Evolutionary conservation across 2,888 invertebrate genomes (phyloP).

Genomic region (Dysmachus trigonus): DNA sequence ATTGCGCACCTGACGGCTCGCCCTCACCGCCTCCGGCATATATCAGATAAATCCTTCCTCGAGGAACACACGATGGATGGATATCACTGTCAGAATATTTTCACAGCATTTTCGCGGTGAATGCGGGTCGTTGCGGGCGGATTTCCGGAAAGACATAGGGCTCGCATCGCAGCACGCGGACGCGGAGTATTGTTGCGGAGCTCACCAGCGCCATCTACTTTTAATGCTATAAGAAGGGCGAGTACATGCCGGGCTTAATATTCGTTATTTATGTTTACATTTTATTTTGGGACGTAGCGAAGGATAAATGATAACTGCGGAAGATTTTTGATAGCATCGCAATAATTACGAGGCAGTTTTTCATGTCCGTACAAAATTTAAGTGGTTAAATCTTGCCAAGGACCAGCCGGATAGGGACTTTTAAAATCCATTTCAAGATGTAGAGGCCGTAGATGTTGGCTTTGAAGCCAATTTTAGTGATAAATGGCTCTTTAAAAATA

Average conservation of each 20-base stretch:
- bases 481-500: neutral
- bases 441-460: neutral
- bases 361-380: neutral
- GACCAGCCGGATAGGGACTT: neutral
- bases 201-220: neutral
- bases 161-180: neutral
- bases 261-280: neutral
- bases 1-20: neutral
- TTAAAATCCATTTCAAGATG: neutral
- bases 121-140: neutral
- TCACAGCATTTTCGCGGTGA: neutral
- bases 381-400: neutral
- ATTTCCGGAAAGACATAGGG: neutral
- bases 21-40: neutral
- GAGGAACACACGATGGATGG: neutral
- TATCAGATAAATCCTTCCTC: neutral
- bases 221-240: neutral
- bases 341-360: neutral
- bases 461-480: neutral
- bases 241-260: neutral
- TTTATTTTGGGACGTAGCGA: neutral
- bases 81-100: slow-evolving; percentile 1
- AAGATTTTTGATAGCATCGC: neutral
- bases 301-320: neutral
- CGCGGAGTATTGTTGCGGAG: neutral